Base-by-base conservation (phyloP, 2,888 invertebrate species). In the Rhabditophanes sp. region DNA sequence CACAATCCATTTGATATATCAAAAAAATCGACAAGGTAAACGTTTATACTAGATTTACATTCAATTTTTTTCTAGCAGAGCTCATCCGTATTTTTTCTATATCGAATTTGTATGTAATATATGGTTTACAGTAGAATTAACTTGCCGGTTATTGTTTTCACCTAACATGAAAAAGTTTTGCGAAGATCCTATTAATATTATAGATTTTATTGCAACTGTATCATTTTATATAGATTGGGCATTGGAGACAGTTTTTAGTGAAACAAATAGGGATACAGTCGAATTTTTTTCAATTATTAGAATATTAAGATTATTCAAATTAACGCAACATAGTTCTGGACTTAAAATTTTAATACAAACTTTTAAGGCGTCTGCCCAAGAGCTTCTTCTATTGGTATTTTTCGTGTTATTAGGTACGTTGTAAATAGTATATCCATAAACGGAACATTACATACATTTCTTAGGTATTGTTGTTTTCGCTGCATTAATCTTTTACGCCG, bases 161-260 rank as follows among this genome's bases (percentile, higher is more conserved):
- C 83, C 85, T 16, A 79, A 65, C 29, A 69, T 69, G 45, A 39
- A 46, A 28, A 40, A 27, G 12, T 48, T 48, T 26, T 17, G 53
- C 19, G 48, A 46, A 18, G 45, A 70, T 21, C 90, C 88, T 44
- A 87, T 90, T 63, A 99, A 96, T 72, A 80, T 96, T 69, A 96
- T 99, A 71, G 96, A 96, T 71, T 87, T 90, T 71, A 83, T 93
- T 57, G 93, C 96, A 46, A 96, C 93, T 23, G 75, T 90, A 69
- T 88, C 87, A 67, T 96, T 96, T 74, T 96, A 93, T 75, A 79
- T 85, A 68, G 87, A 88, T 70, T 73, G 39, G 39, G 36, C 17
- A 16, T 18, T 38, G 7, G 37, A 34, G 16, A 26, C 21, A 12
- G 15, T 39, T 36, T 37, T 41, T 24, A 15, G 15, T 14, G 37